Evolutionary conservation across 2,888 invertebrate species (phyloP), one percentile per base, ranked within the genome.

Genomic region (Stenodera caucasica): DNA sequence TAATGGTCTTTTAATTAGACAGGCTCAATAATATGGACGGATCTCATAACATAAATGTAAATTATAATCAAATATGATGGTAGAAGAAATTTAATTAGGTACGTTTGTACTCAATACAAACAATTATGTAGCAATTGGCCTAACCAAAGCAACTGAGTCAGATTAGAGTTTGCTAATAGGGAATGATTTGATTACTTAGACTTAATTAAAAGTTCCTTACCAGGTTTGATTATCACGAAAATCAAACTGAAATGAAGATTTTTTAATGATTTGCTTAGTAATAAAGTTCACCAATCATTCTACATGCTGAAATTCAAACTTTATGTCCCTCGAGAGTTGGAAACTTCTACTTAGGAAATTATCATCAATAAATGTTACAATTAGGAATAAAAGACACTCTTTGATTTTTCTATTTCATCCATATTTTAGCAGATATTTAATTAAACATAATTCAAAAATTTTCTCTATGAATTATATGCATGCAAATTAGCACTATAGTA

Each of bases 151-250:
- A 53, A 56, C 54, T 51, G 50, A 51, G 55, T 54, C 53, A 50
- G 55, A 51, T 57, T 55, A 55, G 55, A 63, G 65, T 65, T 63
- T 60, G 59, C 58, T 63, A 67, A 63, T 63, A 63, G 63, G 58
- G 63, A 61, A 63, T 60, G 60, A 67, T 67, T 67, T 64, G 64
- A 67, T 67, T 66, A 64, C 61, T 56, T 57, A 57, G 61, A 63
- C 61, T 64, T 66, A 67, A 66, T 67, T 66, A 66, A 67, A 67
- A 67, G 63, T 67, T 66, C 57, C 29, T 55, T 55, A 30, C 45
- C 33, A 21, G 33, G 49, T 49, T 57, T 60, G 55, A 57, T 63
- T 60, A 63, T 60, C 57, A 60, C 55, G n/a, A n/a, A 60, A 60
- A 57, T 57, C 60, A 55, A 60, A 57, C 55, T 33, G 51, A 62